Evolutionary conservation across 35 echinoderm and acorn worm species (phyloP), one percentile per base, ranked within the genome.

Genomic region (Ophiothrix spiculata): DNA sequence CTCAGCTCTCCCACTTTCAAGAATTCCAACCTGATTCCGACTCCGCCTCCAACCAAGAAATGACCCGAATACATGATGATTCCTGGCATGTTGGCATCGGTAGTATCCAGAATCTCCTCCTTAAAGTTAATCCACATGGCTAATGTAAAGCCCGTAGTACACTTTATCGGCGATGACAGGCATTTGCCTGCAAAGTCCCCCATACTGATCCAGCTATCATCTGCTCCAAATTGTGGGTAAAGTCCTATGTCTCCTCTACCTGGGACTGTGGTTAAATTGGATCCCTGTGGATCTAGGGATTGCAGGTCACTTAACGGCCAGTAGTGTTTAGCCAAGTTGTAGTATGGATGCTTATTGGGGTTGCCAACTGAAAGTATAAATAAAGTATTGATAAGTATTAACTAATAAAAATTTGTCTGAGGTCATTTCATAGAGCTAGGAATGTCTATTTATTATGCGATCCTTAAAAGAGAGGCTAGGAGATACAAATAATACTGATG

Each of bases 41-140:
- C 42, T 49, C 42, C 42, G 19, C 42, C 42, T 10, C 42, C 42
- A 49, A 6, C 19, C 19, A 49, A 49, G 19, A 10, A 49, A 49
- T 49, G 42, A 10, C 42, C 42, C 6, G 42, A 49, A 49, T 49
- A 49, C 42, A 49, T 10, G 42, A 49, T 49, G 42, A 49, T 49
- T 10, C 42, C 42, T 49, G 42, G 6, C n/a, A n/a, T n/a, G n/a
- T n/a, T n/a, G 19, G 42, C 42, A 10, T 49, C 42, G 42, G 42
- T 49, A 6, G 42, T 49, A 49, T 49, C 19, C 6, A 33, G 76
- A 17, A 76, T 17, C 1, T 37, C 36, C 0, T 75, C 39, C 38
- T 76, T 32, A 13, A 95, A 34, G 19, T 79, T 91, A 1, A 95
- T 41, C 93, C 93, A 95, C 16, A 95, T 33, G 39, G 84, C 79